phyloP scores from a whole-genome alignment of 2,888 invertebrate genomes.

The Idaea aversata region DNA sequence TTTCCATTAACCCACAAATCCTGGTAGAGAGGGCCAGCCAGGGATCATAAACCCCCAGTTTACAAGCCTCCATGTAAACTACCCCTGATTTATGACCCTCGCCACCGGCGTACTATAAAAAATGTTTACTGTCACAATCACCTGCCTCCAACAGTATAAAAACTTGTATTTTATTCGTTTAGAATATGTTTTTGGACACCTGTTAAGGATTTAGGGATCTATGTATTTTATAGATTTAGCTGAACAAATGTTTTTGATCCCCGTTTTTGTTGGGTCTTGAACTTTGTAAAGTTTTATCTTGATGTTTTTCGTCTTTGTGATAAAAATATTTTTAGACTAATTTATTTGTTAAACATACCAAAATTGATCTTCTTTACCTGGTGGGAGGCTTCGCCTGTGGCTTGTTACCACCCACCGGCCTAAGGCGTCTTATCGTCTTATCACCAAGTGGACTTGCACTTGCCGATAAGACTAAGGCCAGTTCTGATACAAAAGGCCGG shows the following conservation, averaged over 20 bases:
- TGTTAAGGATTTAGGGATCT: constrained; percentile 11
- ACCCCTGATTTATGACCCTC: constrained; percentile 51
- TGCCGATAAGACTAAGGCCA: too few species aligned
- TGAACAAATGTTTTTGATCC: constrained; percentile 3
- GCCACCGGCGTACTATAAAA: constrained; percentile 50
- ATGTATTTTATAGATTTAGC: neutral
- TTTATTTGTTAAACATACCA: too few species aligned
- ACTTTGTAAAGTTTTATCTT: neutral
- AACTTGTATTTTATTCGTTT: constrained; percentile 31
- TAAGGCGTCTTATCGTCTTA: too few species aligned
- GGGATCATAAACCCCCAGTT: constrained; percentile 39
- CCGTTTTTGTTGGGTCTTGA: constrained; percentile 6
- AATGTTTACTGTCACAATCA: constrained; percentile 57
- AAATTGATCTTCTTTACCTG: too few species aligned
- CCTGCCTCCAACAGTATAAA: constrained; percentile 36
- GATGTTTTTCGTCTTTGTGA: too few species aligned
- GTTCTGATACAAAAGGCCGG: too few species aligned
- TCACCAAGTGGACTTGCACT: too few species aligned
- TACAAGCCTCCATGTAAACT: constrained; percentile 52
- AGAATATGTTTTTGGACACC: constrained; percentile 23
- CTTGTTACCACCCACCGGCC: too few species aligned
- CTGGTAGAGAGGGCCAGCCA: constrained; percentile 21
- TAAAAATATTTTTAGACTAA: too few species aligned
- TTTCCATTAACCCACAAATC: constrained; percentile 24
- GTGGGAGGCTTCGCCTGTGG: too few species aligned